Evolutionary conservation across 2,888 invertebrate species (phyloP), one percentile per base, ranked within the genome.

Genomic region (Polymixis flavicincta): DNA sequence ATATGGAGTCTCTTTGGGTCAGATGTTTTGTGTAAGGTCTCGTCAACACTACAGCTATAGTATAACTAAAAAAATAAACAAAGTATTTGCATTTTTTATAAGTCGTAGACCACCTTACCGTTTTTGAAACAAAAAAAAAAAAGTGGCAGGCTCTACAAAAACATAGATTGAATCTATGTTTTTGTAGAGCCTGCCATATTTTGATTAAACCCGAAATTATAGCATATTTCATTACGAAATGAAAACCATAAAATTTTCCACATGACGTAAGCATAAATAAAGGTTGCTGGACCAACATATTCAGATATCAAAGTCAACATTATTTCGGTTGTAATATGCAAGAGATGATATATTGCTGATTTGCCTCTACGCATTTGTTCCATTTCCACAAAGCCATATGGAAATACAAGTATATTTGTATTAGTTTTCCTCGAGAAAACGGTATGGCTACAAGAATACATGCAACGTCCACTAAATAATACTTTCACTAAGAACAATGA

Each of bases 401-500:
- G 64, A 71, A 74, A 79, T 78, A 59, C 14, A 28, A n/a, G n/a
- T 37, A 66, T 42, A 63, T 83, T 60, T 64, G 45, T 55, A 28
- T 71, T 32, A 50, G 80, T 82, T 82, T 74, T 84, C 80, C 61
- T 45, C 13, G 45, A 73, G 84, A 80, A 80, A 83, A 80, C 60
- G 37, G 61, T 52, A 68, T 57, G 57, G 63, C 5, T n/a, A 25
- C 73, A 68, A 76, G 48, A 57, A 67, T 73, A 61, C 50, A 32
- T 64, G 76, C 64, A 84, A 77, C 55, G 25, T 84, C 45, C 37
- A 72, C 77, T 85, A 74, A 83, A 85, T 83, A 77, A 71, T 72
- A 74, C 85, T 86, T 86, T 78, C 86, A 75, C 74, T 74, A 22
- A 25, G 57, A 45, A 77, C 75, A 80, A 80, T 71, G 75, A 71